Conservation (phyloP, 2,113 vertebrate genomes). For the Strix uralensis region DNA sequence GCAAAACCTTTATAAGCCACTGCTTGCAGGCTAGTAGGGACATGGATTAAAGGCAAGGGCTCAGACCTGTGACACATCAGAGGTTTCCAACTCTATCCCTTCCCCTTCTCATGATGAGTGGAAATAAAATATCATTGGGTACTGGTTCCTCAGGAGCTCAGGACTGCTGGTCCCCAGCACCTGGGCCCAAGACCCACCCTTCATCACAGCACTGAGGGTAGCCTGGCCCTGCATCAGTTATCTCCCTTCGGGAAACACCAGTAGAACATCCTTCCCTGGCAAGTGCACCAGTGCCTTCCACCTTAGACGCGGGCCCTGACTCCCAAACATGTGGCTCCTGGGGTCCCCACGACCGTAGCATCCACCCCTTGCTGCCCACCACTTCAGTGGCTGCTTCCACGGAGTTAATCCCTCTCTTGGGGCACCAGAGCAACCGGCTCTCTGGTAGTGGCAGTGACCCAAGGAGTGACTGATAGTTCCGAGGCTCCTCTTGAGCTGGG, state of each 20-base stretch:
- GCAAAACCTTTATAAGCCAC: not conserved
- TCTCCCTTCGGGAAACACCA: not conserved
- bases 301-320: not conserved
- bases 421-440: not conserved
- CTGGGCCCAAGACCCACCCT: not conserved
- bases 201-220: rapidly evolving
- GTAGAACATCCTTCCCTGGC: rapidly evolving
- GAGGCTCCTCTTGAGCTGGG: not conserved
- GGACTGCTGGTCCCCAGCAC: not conserved
- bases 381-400: not conserved
- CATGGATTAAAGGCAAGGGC: not conserved
- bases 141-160: not conserved
- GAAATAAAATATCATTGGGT: not conserved
- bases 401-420: not conserved
- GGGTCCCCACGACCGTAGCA: not conserved
- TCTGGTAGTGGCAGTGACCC: not conserved
- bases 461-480: not conserved
- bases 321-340: not conserved
- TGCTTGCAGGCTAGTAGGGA: not conserved
- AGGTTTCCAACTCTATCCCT: not conserved
- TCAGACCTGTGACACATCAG: not conserved
- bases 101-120: not conserved
- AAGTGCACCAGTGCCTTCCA: not conserved
- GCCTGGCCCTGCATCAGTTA: not conserved
- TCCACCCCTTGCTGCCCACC: not conserved